These are phyloP conservation scores for Octodonta nipae DNA, from an alignment of 2,888 invertebrate genomes.

Conservation along the genomic window DNA sequence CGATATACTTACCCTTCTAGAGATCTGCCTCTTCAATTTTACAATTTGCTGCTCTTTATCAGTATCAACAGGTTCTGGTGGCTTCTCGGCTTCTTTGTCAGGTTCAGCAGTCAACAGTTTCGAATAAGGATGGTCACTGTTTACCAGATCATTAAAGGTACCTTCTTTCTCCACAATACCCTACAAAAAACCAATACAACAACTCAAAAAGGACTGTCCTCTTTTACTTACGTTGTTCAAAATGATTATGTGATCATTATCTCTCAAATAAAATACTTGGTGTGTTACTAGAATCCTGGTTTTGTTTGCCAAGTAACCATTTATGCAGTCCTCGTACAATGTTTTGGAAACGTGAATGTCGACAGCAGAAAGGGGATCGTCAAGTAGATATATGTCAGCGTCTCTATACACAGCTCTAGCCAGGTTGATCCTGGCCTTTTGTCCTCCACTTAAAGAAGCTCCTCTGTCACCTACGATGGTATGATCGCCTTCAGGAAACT, in stretches of 20 bases:
- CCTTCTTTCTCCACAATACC: slow-evolving; percentile 38
- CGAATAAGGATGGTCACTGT: slow-evolving; percentile 37
- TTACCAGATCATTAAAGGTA: slow-evolving; percentile 34
- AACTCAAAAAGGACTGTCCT: neutral
- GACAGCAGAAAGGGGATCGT: slow-evolving; percentile 67
- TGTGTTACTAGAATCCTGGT: slow-evolving; percentile 71
- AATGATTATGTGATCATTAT: slow-evolving; percentile 52
- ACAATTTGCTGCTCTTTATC: slow-evolving; percentile 7
- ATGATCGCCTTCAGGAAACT: slow-evolving; percentile 54
- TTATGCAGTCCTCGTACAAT: slow-evolving; percentile 65
- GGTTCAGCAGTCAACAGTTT: slow-evolving; percentile 34
- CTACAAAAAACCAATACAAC: slow-evolving; percentile 20
- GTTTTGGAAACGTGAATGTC: slow-evolving; percentile 62
- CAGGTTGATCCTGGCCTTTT: slow-evolving; percentile 74
- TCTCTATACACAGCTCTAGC: slow-evolving; percentile 65
- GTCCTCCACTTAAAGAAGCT: slow-evolving; percentile 60
- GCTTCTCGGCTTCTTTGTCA: slow-evolving; percentile 26
- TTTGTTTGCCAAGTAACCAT: slow-evolving; percentile 48
- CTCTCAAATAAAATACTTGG: slow-evolving; percentile 66
- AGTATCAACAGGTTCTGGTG: slow-evolving; percentile 14
- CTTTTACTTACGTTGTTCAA: slow-evolving; percentile 44
- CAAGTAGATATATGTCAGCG: slow-evolving; percentile 62
- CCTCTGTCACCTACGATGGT: slow-evolving; percentile 74
- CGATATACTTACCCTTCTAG: slow-evolving; percentile 6
- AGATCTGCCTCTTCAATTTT: neutral